A percentile compares a stretch with the other conserved stretches of the same genome.
These are phyloP conservation scores for Pegoplata infirma DNA, from an alignment of 2,888 invertebrate genomes.

Conservation along the genomic window DNA sequence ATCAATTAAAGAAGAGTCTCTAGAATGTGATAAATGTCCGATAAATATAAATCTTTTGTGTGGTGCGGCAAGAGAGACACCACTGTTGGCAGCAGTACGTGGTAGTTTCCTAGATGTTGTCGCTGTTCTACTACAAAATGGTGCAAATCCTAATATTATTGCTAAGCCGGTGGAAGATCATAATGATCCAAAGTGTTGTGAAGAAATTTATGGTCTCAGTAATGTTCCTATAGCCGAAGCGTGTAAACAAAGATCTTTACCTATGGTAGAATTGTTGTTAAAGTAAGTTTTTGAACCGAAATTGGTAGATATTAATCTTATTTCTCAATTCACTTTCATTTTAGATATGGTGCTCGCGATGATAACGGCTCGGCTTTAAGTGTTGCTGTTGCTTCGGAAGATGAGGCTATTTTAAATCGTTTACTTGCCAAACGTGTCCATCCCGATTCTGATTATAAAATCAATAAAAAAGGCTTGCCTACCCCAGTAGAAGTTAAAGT, in stretches of 20 bases:
- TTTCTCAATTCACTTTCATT: not conserved
- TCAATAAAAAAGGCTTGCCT: constrained; percentile 90
- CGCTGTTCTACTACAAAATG: constrained; percentile 84
- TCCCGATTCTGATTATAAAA: constrained; percentile 94
- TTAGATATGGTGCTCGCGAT: constrained; percentile 88
- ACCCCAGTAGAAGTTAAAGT: constrained; percentile 79
- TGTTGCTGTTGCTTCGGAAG: constrained; percentile 86
- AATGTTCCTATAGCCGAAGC: constrained; percentile 77
- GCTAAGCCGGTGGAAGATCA: constrained; percentile 78
- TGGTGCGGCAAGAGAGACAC: constrained; percentile 88
- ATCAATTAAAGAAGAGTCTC: constrained; percentile 72
- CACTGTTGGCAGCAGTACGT: constrained; percentile 89
- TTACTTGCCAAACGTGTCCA: constrained; percentile 92
- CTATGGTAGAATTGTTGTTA: constrained; percentile 76
- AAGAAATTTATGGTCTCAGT: constrained; percentile 77
- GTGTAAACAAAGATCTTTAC: constrained; percentile 75
- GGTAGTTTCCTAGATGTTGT: constrained; percentile 87
- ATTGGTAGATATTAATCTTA: not conserved
- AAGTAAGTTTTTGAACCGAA: constrained; percentile 67
- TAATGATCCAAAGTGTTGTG: constrained; percentile 77
- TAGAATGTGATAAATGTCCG: constrained; percentile 80
- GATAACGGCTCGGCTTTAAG: constrained; percentile 89
- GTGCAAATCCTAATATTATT: constrained; percentile 89
- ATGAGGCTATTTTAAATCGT: constrained; percentile 87
- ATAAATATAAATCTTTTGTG: constrained; percentile 87